These are phyloP conservation scores for Murina feae DNA, from an alignment of 2,113 vertebrate genomes.

Conservation along the genomic window DNA sequence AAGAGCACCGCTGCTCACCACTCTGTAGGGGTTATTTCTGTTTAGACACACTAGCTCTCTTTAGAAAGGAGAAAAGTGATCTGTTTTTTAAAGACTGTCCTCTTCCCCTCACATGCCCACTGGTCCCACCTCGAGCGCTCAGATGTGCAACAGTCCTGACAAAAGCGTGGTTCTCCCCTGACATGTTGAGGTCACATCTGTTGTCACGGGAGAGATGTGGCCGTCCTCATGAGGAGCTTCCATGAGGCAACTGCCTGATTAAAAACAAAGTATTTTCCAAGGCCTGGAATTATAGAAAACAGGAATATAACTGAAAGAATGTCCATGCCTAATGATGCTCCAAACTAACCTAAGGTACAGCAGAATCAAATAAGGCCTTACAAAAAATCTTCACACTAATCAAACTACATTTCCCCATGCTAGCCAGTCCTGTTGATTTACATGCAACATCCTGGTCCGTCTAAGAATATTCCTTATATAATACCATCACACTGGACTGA, in stretches of 20 bases:
- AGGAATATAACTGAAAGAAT: slow-evolving; percentile 3
- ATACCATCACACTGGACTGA: neutral
- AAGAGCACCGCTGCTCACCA: neutral
- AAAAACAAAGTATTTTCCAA: neutral
- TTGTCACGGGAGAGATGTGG: neutral
- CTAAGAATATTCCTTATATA: neutral
- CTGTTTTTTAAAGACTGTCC: neutral
- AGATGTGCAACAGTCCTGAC: neutral
- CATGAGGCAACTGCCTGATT: neutral
- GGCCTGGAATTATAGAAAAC: neutral
- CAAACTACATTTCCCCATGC: neutral
- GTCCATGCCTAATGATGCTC: neutral
- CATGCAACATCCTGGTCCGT: neutral
- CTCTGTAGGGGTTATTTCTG: neutral
- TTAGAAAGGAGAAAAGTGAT: neutral
- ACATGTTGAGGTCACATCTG: neutral
- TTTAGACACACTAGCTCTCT: neutral
- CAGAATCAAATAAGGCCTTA: neutral
- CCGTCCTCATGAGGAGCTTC: neutral
- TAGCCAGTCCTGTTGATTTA: neutral
- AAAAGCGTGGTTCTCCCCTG: neutral
- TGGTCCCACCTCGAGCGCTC: neutral
- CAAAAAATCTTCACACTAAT: neutral
- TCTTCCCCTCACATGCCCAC: neutral
- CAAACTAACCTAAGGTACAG: slow-evolving; percentile 14